phyloP scores from a whole-genome alignment of 1,140 invertebrate genomes.

The Ips nitidus region DNA sequence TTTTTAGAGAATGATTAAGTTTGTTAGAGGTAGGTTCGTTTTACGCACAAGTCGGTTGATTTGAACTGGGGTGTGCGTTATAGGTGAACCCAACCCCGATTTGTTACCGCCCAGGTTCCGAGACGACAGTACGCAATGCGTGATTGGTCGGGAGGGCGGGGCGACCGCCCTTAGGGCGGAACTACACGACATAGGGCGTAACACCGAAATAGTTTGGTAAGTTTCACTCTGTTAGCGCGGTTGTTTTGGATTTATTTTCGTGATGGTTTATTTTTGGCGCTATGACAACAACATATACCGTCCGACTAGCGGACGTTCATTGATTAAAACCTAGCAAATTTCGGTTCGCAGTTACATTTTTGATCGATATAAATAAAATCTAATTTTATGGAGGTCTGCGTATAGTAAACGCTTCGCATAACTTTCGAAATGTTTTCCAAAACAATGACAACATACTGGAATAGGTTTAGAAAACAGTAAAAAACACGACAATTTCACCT shows the following conservation, averaged over 20 bases:
- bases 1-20: slow-evolving; percentile 22
- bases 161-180: slow-evolving; percentile 37
- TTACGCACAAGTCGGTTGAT: neutral
- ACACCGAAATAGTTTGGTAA: slow-evolving; percentile 43
- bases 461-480: no score
- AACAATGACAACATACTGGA: no score
- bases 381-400: no score
- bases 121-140: slow-evolving; percentile 44
- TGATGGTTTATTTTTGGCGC: slow-evolving; percentile 13
- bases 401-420: no score
- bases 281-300: slow-evolving; percentile 12
- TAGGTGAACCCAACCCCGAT: slow-evolving; percentile 34
- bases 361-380: no score
- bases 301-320: neutral
- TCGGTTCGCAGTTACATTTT: no score
- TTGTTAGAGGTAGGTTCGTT: slow-evolving; percentile 24
- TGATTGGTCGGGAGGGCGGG: slow-evolving; percentile 35
- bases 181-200: slow-evolving; percentile 40
- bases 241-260: slow-evolving; percentile 14
- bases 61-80: neutral
- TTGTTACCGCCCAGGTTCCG: slow-evolving; percentile 43
- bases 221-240: slow-evolving; percentile 6
- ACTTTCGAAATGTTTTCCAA: no score
- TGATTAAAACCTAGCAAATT: neutral
- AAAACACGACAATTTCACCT: no score